phyloP scores from a whole-genome alignment of 2,888 invertebrate genomes.

The Drosophila subquinaria region DNA sequence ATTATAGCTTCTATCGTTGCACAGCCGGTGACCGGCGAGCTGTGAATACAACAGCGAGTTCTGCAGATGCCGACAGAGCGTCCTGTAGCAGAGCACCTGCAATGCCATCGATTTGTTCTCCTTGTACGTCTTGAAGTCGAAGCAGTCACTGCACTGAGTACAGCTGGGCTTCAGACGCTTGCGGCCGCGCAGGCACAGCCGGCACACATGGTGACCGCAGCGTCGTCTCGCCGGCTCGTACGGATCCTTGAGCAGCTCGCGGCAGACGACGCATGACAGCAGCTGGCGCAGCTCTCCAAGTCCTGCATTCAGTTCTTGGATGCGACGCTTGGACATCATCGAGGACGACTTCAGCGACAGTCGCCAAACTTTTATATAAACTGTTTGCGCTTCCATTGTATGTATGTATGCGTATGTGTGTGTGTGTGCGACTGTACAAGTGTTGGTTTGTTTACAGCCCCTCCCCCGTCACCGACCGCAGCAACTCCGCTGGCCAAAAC shows the following conservation, averaged over 20 bases:
- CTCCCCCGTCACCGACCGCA: not conserved
- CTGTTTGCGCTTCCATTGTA: conserved; percentile 49
- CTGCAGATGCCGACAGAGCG: conserved; percentile 93
- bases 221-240: conserved; percentile 91
- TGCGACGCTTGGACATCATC: conserved; percentile 87
- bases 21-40: conserved; percentile 70
- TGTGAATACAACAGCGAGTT: conserved; percentile 89
- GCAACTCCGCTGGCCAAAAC: conserved; percentile 19
- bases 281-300: conserved; percentile 94
- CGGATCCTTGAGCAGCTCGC: conserved; percentile 92
- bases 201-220: conserved; percentile 96
- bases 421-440: conserved; percentile 49
- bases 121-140: conserved; percentile 91
- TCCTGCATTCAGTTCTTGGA: conserved; percentile 93
- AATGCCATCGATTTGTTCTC: conserved; percentile 93
- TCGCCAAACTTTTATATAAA: conserved; percentile 54
- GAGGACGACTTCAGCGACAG: conserved; percentile 53
- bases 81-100: conserved; percentile 94
- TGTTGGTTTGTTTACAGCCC: conserved; percentile 50
- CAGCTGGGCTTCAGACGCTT: conserved; percentile 95
- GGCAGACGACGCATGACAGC: conserved; percentile 95
- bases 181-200: conserved; percentile 92
- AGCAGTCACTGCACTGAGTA: conserved; percentile 93
- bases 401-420: conserved; percentile 11
- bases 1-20: conserved; percentile 30